Evolutionary conservation across 2,888 invertebrate genomes (phyloP).

Genomic region (Griposia aprilina): DNA sequence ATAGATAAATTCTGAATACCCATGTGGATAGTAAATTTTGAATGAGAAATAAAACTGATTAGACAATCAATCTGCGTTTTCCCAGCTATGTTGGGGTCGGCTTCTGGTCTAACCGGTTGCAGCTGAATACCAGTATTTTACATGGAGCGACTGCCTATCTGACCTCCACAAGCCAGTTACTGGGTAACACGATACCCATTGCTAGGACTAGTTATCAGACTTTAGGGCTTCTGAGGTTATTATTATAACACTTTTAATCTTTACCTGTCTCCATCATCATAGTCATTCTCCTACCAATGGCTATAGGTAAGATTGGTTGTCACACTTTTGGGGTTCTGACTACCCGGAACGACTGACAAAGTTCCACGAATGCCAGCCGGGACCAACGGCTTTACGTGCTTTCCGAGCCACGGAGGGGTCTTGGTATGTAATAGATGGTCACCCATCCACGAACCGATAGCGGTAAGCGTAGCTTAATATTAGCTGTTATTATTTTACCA

Average conservation of each 20-base stretch:
- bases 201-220: not conserved
- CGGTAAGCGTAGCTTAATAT: not conserved
- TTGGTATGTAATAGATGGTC: not conserved
- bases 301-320: not conserved
- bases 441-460: not conserved
- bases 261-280: too few relatives aligned
- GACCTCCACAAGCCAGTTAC: not conserved
- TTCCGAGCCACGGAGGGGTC: not conserved
- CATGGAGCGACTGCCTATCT: not conserved
- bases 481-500: not conserved
- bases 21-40: not conserved
- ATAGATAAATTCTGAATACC: not conserved
- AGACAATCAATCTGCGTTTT: not conserved
- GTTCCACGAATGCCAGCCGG: too few relatives aligned
- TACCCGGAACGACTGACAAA: not conserved
- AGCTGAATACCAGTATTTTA: not conserved
- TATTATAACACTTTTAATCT: too few relatives aligned
- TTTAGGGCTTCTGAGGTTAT: not conserved
- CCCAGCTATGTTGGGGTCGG: not conserved
- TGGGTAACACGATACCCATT: not conserved
- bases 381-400: not conserved
- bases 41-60: not conserved
- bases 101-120: not conserved
- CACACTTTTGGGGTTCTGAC: not conserved
- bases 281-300: too few relatives aligned